phyloP scores from a whole-genome alignment of 2,888 invertebrate species.

The Agonopterix subpropinquella region DNA sequence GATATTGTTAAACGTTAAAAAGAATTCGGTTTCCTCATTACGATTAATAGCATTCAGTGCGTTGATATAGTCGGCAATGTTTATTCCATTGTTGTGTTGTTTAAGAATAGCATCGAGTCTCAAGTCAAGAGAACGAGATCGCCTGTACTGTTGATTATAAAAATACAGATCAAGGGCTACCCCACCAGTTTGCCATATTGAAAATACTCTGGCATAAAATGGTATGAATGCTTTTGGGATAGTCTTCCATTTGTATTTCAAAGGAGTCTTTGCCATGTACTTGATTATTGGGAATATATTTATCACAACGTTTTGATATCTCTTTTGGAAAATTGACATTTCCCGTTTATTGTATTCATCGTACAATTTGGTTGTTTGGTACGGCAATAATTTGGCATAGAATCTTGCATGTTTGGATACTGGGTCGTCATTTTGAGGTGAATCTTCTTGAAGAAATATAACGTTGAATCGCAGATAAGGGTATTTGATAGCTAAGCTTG shows the following conservation, averaged over 20 bases:
- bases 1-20: slow-evolving; percentile 32
- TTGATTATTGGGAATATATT: slow-evolving; percentile 47
- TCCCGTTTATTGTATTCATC: slow-evolving; percentile 22
- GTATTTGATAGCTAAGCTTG: slow-evolving; percentile 43
- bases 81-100: slow-evolving; percentile 54
- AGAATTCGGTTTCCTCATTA: slow-evolving; percentile 33
- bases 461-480: slow-evolving; percentile 44
- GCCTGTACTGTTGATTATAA: slow-evolving; percentile 34
- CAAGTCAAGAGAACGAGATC: slow-evolving; percentile 24
- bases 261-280: slow-evolving; percentile 66
- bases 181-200: slow-evolving; percentile 75
- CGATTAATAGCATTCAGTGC: slow-evolving; percentile 36
- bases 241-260: slow-evolving; percentile 62
- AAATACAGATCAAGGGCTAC: slow-evolving; percentile 50
- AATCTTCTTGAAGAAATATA: slow-evolving; percentile 53
- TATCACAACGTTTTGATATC: slow-evolving; percentile 57
- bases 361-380: slow-evolving; percentile 8
- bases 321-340: slow-evolving; percentile 36
- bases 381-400: slow-evolving; percentile 34
- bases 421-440: slow-evolving; percentile 14
- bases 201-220: slow-evolving; percentile 68
- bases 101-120: slow-evolving; percentile 41
- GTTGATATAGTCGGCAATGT: slow-evolving; percentile 37
- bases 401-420: slow-evolving; percentile 7
- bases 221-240: slow-evolving; percentile 55